Percentiles rank a stretch among this genome's conserved stretches.
Evolutionary conservation across 2,797 vertebrate genomes (phyloP).

Genomic region (Lepidocolaptes lacrymiger): DNA sequence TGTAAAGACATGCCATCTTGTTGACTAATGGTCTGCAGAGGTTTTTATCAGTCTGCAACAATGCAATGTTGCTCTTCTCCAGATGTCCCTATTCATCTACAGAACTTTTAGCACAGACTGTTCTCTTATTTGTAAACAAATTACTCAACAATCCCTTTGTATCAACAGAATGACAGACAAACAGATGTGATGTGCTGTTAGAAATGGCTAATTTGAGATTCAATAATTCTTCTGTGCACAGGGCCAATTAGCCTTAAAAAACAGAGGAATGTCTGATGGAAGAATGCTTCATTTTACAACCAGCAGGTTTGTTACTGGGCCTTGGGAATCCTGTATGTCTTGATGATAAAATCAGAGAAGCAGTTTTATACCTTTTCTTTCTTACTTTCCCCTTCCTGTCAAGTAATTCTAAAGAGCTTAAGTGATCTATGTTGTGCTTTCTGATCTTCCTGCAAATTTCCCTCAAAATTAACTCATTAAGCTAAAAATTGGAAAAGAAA

Average conservation of each 20-base stretch:
- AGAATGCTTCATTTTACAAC: background rate
- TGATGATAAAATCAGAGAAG: background rate
- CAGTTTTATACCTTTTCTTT: background rate
- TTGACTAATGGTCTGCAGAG: background rate
- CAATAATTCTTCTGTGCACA: background rate
- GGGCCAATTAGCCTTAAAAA: conserved; percentile 32
- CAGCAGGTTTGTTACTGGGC: background rate
- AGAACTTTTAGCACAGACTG: conserved; percentile 57
- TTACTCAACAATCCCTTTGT: conserved; percentile 19
- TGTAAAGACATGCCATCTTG: background rate
- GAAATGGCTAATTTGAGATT: conserved; percentile 26
- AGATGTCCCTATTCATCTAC: conserved; percentile 49
- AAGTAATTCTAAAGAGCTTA: background rate
- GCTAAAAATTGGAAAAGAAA: background rate
- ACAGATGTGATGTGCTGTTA: conserved; percentile 32
- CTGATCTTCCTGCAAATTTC: background rate
- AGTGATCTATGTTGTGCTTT: background rate
- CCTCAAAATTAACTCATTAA: background rate
- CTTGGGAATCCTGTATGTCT: background rate
- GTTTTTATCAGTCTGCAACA: background rate
- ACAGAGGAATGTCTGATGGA: background rate
- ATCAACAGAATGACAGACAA: conserved; percentile 23
- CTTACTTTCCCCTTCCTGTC: background rate
- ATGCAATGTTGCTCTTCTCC: background rate
- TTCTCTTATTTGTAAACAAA: conserved; percentile 60